These are phyloP conservation scores for Limenitis camilla DNA, from an alignment of 2,888 invertebrate genomes.

Conservation along the genomic window DNA sequence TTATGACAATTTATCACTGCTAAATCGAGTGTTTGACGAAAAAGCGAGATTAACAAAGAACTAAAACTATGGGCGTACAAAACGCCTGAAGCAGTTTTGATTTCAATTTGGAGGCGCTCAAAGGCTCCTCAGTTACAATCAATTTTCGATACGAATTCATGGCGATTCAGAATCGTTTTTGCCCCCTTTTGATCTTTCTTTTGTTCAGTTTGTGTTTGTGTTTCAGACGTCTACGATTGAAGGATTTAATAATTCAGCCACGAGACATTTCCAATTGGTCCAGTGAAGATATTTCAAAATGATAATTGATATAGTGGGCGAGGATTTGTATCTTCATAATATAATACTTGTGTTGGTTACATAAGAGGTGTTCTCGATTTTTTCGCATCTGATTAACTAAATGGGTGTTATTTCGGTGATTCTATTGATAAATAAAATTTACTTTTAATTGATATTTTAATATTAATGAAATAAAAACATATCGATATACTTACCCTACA, in stretches of 20 bases:
- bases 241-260: slow-evolving; percentile 43
- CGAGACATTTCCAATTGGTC: slow-evolving; percentile 38
- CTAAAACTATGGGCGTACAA: neutral
- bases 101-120: slow-evolving; percentile 11
- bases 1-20: too few species aligned
- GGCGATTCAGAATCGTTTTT: slow-evolving; percentile 9
- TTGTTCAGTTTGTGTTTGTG: slow-evolving; percentile 16
- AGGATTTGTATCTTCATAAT: too few species aligned
- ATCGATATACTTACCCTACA: too few species aligned
- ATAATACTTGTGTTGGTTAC: too few species aligned
- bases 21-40: too few species aligned
- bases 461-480: too few species aligned
- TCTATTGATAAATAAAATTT: too few species aligned
- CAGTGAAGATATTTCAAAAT: slow-evolving; percentile 24
- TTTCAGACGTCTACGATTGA: slow-evolving; percentile 56
- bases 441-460: too few species aligned
- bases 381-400: too few species aligned
- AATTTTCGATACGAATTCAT: slow-evolving; percentile 19
- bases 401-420: too few species aligned
- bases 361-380: too few species aligned
- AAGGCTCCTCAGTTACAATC: slow-evolving; percentile 18
- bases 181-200: slow-evolving; percentile 11
- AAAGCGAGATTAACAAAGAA: neutral
- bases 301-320: neutral
- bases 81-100: slow-evolving; percentile 3